Percentiles rank a stretch among this genome's conserved stretches.
phyloP scores from a whole-genome alignment of 1,140 invertebrate species.

The Caerostris darwini region DNA sequence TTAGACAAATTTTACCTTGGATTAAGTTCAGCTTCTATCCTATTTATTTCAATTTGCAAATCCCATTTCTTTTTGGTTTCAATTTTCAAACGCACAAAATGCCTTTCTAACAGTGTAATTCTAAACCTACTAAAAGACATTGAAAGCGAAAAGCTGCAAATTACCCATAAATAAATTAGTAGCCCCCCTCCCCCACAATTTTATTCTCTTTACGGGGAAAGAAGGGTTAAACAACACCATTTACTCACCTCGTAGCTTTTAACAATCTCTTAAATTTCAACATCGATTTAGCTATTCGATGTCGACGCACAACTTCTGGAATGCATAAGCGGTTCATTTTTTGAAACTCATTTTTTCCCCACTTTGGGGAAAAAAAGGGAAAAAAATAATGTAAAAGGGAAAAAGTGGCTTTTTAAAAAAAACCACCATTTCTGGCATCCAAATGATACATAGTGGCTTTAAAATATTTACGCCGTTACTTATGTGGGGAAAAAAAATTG shows the following conservation, averaged over 20 bases:
- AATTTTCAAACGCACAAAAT: no score
- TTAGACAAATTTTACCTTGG: no score
- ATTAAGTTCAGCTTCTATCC: no score
- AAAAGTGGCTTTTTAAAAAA: neutral
- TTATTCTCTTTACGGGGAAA: neutral
- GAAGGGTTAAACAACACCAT: constrained; percentile 18
- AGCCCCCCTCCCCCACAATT: neutral
- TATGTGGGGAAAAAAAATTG: constrained; percentile 13
- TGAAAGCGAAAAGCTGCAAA: no score
- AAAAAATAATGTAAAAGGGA: neutral
- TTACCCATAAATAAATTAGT: no score
- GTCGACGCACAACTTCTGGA: no score
- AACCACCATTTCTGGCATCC: neutral
- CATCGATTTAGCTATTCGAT: neutral
- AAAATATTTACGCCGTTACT: constrained; percentile 63
- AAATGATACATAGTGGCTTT: constrained; percentile 50
- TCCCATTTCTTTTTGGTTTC: no score
- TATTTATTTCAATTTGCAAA: no score
- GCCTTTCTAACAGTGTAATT: no score
- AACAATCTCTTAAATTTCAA: constrained; percentile 5
- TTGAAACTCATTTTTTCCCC: no score
- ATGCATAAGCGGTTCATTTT: no score
- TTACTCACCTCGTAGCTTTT: neutral
- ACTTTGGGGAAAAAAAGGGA: neutral
- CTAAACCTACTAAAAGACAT: no score